Evolutionary conservation across 2,888 invertebrate genomes (phyloP).

Genomic region (Artemia sinica): DNA sequence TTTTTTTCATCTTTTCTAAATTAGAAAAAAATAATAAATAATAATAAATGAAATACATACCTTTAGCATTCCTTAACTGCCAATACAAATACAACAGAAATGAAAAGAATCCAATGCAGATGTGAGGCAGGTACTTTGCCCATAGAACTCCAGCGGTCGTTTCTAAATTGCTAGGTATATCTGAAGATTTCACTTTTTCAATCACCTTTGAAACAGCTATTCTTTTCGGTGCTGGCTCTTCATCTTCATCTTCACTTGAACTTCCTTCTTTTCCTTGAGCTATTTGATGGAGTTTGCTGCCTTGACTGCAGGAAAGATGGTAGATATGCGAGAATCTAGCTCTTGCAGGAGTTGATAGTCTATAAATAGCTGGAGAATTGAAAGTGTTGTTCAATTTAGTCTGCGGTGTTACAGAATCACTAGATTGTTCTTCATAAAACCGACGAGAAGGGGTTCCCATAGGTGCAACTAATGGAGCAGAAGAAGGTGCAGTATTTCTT

Average conservation of each 20-base stretch:
- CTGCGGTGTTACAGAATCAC: neutral
- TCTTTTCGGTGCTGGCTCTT: neutral
- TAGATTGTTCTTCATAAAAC: slow-evolving; percentile 8
- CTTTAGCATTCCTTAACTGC: neutral
- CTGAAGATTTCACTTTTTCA: neutral
- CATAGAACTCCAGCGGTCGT: neutral
- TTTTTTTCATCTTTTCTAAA: too few species aligned
- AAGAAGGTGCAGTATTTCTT: too few species aligned
- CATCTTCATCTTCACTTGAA: slow-evolving; percentile 6
- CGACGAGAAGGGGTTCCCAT: neutral
- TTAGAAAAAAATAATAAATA: too few species aligned
- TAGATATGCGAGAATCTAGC: neutral
- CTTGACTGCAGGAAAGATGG: neutral
- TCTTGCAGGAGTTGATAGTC: neutral
- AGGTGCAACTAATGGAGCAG: neutral
- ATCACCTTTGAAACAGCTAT: neutral
- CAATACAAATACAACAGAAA: neutral
- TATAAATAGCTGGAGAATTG: slow-evolving; percentile 7
- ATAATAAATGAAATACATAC: too few species aligned
- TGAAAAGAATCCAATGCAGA: slow-evolving; percentile 11
- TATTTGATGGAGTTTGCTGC: neutral
- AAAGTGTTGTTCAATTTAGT: neutral
- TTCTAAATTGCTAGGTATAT: neutral
- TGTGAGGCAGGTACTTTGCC: neutral
- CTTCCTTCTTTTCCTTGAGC: neutral